phyloP scores from a whole-genome alignment of 2,113 vertebrate species.

The Parotia lawesii region DNA sequence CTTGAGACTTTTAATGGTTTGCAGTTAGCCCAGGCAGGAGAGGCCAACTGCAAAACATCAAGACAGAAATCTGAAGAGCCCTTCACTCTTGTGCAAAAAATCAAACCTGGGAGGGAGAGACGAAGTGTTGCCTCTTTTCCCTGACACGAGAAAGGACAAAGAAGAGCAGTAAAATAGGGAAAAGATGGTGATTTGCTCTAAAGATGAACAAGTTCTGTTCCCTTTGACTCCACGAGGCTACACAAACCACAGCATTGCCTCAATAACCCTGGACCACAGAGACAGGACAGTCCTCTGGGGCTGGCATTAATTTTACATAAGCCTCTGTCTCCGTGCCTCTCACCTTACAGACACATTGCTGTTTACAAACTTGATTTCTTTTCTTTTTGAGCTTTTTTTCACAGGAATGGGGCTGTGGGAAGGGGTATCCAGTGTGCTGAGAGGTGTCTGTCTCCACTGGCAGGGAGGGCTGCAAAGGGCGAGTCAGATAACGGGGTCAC shows the following conservation, averaged over 20 bases:
- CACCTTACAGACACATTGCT: neutral
- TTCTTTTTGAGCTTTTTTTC: neutral
- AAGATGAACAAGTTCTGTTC: neutral
- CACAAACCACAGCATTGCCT: neutral
- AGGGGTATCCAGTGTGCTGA: neutral
- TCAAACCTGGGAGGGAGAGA: neutral
- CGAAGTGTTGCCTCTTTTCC: neutral
- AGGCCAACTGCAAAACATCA: neutral
- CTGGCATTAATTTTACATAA: constrained; percentile 21
- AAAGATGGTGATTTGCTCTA: neutral
- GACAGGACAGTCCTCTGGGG: neutral
- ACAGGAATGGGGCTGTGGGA: neutral
- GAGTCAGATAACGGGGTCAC: neutral
- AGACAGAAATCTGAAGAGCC: neutral
- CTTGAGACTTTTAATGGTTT: neutral
- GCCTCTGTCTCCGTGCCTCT: neutral
- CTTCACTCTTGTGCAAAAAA: neutral
- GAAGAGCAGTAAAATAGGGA: neutral
- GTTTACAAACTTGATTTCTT: neutral
- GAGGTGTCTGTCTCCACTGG: neutral
- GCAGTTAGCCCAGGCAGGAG: neutral
- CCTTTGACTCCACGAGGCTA: neutral
- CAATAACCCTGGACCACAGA: neutral
- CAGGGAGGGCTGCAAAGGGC: neutral
- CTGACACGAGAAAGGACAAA: neutral